phyloP scores from a whole-genome alignment of 2,797 vertebrate genomes.

The Lycodopsis pacificus region DNA sequence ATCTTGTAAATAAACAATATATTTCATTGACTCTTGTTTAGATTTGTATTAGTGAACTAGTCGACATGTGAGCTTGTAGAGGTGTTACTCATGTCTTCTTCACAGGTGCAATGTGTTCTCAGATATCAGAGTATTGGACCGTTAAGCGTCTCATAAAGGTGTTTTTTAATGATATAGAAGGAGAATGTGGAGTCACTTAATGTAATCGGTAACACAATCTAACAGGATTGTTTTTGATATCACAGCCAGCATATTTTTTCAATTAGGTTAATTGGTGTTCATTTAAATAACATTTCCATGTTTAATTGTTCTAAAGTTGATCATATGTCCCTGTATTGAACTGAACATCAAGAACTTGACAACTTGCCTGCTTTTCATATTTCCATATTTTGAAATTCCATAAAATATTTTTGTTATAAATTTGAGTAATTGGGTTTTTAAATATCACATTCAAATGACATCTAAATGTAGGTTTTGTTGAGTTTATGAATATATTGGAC shows the following conservation, averaged over 20 bases:
- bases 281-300: not conserved
- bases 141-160: not conserved
- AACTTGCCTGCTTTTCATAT: not conserved
- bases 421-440: not conserved
- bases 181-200: not conserved
- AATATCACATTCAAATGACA: not conserved
- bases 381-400: not conserved
- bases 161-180: not conserved
- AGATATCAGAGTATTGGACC: not conserved
- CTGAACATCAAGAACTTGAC: not conserved
- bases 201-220: not conserved
- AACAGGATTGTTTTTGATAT: not conserved
- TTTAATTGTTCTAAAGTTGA: not conserved
- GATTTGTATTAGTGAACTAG: not conserved
- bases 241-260: not conserved
- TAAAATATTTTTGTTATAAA: not conserved
- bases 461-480: not conserved
- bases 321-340: not conserved
- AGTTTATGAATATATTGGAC: not conserved
- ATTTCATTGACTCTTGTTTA: slow-evolving; percentile 59
- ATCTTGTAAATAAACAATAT: slow-evolving; percentile 86
- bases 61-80: not conserved
- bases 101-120: not conserved
- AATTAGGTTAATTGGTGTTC: not conserved
- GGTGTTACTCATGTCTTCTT: not conserved